Base-by-base conservation (phyloP, 2,888 invertebrate species). In the Leptopterna dolabrata region DNA sequence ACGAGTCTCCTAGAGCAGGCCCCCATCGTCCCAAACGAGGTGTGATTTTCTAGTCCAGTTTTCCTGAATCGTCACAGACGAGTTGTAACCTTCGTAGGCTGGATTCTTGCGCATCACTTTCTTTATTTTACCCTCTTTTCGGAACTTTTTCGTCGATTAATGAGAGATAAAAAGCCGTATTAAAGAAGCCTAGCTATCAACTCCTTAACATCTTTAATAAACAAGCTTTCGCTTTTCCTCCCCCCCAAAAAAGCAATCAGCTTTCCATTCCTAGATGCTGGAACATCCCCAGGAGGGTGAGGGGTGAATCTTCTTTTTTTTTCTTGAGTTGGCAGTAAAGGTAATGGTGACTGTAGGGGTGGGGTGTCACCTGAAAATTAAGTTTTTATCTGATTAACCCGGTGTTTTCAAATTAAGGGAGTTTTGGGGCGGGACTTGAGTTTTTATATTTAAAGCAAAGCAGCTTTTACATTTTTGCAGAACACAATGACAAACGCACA, bases 181-280 rank as follows among this genome's bases (percentile, higher is more conserved):
- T 81, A 81, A 47, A 81, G 81, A 81, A 81, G 36, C 55, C n/a
- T n/a, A 14, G 55, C 81, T 81, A 81, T 81, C 81, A 81, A 81
- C 81, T 81, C 81, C 55, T 81, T 55, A 81, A 81, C 81, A 81
- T 81, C 81, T 81, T 81, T 81, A 81, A 29, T 81, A 81, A 81
- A 55, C 55, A 43, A 81, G 55, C 29, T 30, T 81, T 30, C 55
- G 14, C 55, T 36, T 36, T 0, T 14, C 55, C 19, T 13, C 27
- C 13, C 78, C 55, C 19, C 51, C 27, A 30, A 43, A 6, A 55
- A 81, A 51, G 51, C 76, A 76, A 76, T 76, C 76, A 76, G 76
- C 76, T 36, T 43, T 36, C 63, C 63, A 63, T 63, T 63, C 63
- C 63, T n/a, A 55, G n/a, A 19, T 55, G n/a, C 55, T 55, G 55